phyloP scores from a whole-genome alignment of 2,888 invertebrate species.

The Horisme vitalbata region DNA sequence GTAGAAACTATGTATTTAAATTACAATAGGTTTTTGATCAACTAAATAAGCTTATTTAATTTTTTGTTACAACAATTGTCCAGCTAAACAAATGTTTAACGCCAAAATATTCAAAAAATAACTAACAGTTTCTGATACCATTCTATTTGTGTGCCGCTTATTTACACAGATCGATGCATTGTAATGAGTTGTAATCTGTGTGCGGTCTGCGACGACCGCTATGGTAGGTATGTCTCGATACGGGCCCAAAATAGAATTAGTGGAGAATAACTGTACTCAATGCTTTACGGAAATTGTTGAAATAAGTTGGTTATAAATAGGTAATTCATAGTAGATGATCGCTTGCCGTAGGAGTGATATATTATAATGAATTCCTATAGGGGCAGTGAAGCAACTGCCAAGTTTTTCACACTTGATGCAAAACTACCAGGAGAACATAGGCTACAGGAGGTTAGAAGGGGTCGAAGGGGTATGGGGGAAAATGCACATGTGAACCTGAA shows the following conservation, averaged over 20 bases:
- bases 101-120: too few species aligned
- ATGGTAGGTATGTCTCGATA: neutral
- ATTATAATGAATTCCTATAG: too few species aligned
- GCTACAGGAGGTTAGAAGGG: neutral
- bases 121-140: neutral
- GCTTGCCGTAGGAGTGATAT: too few species aligned
- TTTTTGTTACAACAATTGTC: too few species aligned
- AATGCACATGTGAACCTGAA: neutral
- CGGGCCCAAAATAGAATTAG: conserved; percentile 6
- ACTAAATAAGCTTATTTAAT: too few species aligned
- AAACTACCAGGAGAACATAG: conserved; percentile 5
- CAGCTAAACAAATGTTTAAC: too few species aligned
- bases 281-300: too few species aligned
- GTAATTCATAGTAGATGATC: too few species aligned
- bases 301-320: too few species aligned
- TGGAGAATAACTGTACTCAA: neutral
- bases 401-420: neutral
- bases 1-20: too few species aligned
- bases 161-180: conserved; percentile 19
- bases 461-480: neutral
- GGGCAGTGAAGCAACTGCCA: too few species aligned
- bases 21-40: too few species aligned
- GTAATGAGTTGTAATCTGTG: conserved; percentile 17
- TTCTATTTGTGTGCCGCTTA: conserved; percentile 17
- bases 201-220: conserved; percentile 15